Percentiles rank a stretch among this genome's conserved stretches.
These are phyloP conservation scores for Acestrorhynchus altus DNA, from an alignment of 2,797 vertebrate species.

Conservation along the genomic window DNA sequence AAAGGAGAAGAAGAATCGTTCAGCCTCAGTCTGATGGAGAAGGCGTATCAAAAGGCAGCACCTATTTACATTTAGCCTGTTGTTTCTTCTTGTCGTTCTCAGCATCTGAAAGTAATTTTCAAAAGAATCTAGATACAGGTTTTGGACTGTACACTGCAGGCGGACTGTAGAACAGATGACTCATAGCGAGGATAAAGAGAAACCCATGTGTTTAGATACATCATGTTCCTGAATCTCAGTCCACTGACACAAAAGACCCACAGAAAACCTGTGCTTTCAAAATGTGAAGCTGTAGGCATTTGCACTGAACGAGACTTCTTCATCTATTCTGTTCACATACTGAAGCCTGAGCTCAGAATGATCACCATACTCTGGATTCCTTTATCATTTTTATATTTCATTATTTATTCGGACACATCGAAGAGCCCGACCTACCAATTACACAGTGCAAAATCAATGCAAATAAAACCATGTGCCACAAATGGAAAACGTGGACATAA, in stretches of 20 bases:
- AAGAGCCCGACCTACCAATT: too few relatives aligned
- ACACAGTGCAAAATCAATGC: too few relatives aligned
- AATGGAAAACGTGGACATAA: too few relatives aligned
- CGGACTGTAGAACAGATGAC: conserved; percentile 1
- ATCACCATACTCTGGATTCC: too few relatives aligned
- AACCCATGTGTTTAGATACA: background rate
- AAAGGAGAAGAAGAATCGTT: background rate
- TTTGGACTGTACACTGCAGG: conserved; percentile 9
- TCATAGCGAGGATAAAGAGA: conserved; percentile 1
- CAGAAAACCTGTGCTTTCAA: background rate
- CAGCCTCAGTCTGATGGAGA: background rate
- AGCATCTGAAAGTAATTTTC: conserved; percentile 24
- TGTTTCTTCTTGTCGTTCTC: background rate
- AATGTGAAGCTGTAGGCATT: background rate
- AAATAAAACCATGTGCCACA: too few relatives aligned
- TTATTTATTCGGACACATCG: too few relatives aligned
- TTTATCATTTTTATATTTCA: too few relatives aligned
- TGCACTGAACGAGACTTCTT: background rate
- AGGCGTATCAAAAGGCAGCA: conserved; percentile 14
- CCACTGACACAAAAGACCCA: background rate
- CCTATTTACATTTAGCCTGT: background rate
- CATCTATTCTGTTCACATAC: too few relatives aligned
- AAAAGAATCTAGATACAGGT: conserved; percentile 12
- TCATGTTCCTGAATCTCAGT: background rate
- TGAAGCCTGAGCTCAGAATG: too few relatives aligned